Conservation (phyloP, 2,797 vertebrate genomes). For the Sebastes minor region DNA sequence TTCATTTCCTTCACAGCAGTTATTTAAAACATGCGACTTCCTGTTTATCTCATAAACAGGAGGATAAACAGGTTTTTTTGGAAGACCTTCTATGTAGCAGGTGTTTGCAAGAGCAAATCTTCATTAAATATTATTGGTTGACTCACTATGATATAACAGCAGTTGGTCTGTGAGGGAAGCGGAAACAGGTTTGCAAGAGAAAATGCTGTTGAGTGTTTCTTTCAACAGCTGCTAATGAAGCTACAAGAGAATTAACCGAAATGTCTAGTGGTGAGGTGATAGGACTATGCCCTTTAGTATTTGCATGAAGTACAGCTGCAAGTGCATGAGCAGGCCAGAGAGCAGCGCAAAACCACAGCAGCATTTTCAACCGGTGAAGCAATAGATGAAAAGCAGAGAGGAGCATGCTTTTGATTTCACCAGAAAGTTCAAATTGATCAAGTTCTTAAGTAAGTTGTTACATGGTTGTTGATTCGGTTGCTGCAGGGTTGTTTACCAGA, state of each 20-base stretch:
- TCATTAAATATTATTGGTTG: background rate
- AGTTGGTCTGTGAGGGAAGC: too few species aligned
- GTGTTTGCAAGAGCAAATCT: background rate
- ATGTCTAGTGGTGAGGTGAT: background rate
- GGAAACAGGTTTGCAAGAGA: background rate
- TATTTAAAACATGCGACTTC: background rate
- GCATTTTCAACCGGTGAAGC: background rate
- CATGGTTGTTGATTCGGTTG: background rate
- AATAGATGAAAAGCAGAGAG: background rate
- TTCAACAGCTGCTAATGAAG: background rate
- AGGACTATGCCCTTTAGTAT: background rate
- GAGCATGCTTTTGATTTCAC: background rate
- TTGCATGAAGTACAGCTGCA: too few species aligned
- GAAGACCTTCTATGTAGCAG: background rate
- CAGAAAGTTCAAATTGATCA: background rate
- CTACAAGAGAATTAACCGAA: background rate
- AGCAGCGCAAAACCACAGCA: background rate
- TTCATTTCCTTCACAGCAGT: background rate
- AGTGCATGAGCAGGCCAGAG: background rate
- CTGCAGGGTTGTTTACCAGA: constrained; percentile 42
- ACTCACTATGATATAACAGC: background rate
- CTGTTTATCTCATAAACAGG: background rate
- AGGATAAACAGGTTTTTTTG: background rate
- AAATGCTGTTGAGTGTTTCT: background rate
- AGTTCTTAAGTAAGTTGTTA: background rate